A percentile compares a stretch with the other conserved stretches of the same genome.
Conservation (phyloP, 2,888 invertebrate species). For the Osmoderma eremita region DNA sequence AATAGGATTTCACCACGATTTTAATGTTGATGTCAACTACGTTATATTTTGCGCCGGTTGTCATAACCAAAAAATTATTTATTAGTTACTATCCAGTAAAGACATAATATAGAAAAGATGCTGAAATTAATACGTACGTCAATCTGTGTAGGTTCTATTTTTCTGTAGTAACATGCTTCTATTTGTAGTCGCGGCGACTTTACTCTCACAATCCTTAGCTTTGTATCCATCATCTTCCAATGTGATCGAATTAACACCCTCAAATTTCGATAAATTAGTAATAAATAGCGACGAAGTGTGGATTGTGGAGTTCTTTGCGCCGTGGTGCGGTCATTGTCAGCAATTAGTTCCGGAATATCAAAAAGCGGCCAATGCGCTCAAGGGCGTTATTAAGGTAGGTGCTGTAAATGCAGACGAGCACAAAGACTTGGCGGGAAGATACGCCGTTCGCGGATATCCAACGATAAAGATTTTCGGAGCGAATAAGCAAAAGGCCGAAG, state of each 20-base stretch:
- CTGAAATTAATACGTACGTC: slow-evolving; percentile 33
- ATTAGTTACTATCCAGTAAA: slow-evolving; percentile 5
- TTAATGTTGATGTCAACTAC: slow-evolving; percentile 5
- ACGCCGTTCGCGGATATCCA: slow-evolving; percentile 90
- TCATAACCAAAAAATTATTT: slow-evolving; percentile 34
- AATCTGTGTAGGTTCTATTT: neutral
- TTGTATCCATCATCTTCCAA: slow-evolving; percentile 78
- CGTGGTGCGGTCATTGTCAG: slow-evolving; percentile 96
- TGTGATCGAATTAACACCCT: slow-evolving; percentile 86
- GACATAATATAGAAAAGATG: slow-evolving; percentile 2
- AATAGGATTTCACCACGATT: slow-evolving; percentile 40
- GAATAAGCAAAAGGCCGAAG: slow-evolving; percentile 83
- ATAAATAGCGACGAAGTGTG: slow-evolving; percentile 86
- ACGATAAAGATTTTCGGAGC: slow-evolving; percentile 94
- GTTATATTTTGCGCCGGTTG: slow-evolving; percentile 26
- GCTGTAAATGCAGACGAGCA: slow-evolving; percentile 93
- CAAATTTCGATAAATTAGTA: slow-evolving; percentile 88
- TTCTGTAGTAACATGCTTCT: neutral
- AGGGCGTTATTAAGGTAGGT: slow-evolving; percentile 95
- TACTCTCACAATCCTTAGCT: slow-evolving; percentile 60
- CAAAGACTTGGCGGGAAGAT: slow-evolving; percentile 81
- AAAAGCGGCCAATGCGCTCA: slow-evolving; percentile 91
- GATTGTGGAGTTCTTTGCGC: slow-evolving; percentile 96
- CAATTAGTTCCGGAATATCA: slow-evolving; percentile 91
- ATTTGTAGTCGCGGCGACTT: slow-evolving; percentile 33